Evolutionary conservation across 2,113 vertebrate genomes (phyloP).

Genomic region (Callaeas wilsoni): DNA sequence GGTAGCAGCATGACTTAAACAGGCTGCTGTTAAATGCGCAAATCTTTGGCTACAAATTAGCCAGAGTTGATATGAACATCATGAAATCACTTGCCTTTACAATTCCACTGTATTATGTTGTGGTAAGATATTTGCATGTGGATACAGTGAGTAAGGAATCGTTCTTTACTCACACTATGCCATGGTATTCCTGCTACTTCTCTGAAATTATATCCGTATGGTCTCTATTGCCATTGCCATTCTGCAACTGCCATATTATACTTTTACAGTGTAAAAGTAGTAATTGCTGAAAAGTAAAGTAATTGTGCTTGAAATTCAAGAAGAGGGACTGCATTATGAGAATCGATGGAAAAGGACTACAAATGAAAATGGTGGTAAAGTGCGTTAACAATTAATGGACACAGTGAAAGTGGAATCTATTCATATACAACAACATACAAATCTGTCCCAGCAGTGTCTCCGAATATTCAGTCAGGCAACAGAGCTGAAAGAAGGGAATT

Average conservation of each 20-base stretch:
- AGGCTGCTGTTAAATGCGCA: background rate
- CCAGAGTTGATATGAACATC: background rate
- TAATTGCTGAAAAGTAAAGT: background rate
- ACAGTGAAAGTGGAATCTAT: background rate
- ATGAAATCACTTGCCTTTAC: background rate
- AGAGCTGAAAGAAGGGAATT: background rate
- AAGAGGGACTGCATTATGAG: background rate
- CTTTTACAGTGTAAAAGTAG: background rate
- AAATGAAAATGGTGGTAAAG: background rate
- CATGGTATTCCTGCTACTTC: background rate
- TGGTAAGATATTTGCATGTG: background rate
- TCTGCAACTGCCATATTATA: background rate
- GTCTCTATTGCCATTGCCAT: background rate
- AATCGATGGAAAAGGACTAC: background rate
- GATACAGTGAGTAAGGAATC: background rate
- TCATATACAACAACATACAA: background rate
- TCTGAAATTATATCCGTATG: background rate
- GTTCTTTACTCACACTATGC: background rate
- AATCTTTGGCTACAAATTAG: constrained; percentile 1
- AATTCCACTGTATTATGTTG: background rate
- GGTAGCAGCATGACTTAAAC: background rate
- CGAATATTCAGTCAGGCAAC: background rate
- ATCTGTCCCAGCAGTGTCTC: background rate
- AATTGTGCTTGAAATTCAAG: background rate
- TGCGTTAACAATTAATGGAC: background rate